These are phyloP conservation scores for Otocyon megalotis DNA, from an alignment of 2,113 vertebrate genomes.

Conservation along the genomic window DNA sequence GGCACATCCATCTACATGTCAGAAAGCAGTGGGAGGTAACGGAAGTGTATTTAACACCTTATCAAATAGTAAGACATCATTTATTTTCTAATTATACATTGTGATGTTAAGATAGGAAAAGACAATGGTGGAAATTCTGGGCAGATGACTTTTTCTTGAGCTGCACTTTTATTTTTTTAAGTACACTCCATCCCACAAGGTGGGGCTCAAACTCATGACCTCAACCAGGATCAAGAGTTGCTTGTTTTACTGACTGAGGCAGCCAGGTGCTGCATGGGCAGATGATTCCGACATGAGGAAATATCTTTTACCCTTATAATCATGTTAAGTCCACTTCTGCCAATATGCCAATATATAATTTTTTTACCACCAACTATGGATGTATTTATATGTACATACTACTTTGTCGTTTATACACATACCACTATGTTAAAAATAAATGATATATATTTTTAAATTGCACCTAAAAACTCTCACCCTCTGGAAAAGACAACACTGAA, in stretches of 20 bases:
- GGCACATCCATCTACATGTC: not conserved
- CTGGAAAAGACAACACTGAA: conserved; percentile 27
- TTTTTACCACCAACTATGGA: not conserved
- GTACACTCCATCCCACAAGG: not conserved
- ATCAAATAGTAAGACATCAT: not conserved
- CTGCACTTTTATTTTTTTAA: not conserved
- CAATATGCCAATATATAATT: not conserved
- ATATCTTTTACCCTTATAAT: not conserved
- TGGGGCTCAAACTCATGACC: not conserved
- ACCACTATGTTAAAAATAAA: not conserved
- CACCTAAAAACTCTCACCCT: not conserved
- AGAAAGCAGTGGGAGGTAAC: not conserved
- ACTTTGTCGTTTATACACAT: not conserved
- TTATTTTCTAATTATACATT: not conserved
- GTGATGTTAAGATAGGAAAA: not conserved
- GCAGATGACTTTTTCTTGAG: not conserved
- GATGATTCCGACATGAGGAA: not conserved
- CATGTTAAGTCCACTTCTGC: not conserved
- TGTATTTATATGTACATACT: not conserved
- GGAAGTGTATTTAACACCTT: not conserved
- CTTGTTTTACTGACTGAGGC: not conserved
- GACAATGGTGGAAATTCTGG: not conserved
- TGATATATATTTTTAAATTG: not conserved
- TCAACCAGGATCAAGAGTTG: not conserved
- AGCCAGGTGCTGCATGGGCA: not conserved